Evolutionary conservation across 2,888 invertebrate genomes (phyloP).

Genomic region (Eurois occulta): DNA sequence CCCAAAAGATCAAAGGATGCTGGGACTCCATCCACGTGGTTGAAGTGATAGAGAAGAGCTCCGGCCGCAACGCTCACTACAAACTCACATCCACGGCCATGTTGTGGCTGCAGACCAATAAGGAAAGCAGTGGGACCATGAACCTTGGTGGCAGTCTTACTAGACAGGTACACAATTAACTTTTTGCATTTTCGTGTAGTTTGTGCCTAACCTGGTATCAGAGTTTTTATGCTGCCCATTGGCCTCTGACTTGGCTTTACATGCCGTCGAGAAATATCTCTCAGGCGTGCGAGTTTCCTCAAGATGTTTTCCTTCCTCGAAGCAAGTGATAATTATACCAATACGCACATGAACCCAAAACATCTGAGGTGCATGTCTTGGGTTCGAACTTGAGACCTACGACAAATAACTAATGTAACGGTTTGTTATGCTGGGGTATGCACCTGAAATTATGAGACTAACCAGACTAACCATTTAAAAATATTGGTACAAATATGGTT

Average conservation of each 20-base stretch:
- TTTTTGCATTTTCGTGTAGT: too few species aligned
- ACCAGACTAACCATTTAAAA: too few species aligned
- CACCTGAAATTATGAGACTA: not conserved
- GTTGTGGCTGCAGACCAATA: constrained; percentile 99
- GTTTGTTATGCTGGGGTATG: not conserved
- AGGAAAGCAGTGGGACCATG: constrained; percentile 99
- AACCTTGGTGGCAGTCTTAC: constrained; percentile 99
- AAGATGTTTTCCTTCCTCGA: too few species aligned
- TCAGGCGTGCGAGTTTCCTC: too few species aligned
- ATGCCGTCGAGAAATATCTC: too few species aligned
- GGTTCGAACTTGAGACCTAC: too few species aligned
- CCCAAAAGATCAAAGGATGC: constrained; percentile 99
- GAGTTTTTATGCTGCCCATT: too few species aligned
- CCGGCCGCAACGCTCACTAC: constrained; percentile 98
- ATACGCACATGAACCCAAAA: too few species aligned
- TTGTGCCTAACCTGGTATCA: too few species aligned
- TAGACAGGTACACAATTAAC: constrained; percentile 93
- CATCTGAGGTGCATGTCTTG: too few species aligned
- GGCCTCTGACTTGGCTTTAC: too few species aligned
- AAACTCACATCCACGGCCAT: constrained; percentile 99
- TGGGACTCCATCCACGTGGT: constrained; percentile 99
- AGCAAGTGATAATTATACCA: too few species aligned
- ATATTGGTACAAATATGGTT: not conserved
- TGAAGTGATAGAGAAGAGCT: constrained; percentile 99
- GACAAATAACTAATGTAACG: not conserved